Evolutionary conservation across 2,797 vertebrate genomes (phyloP), one percentile per base, ranked within the genome.

Genomic region (Odontamblyopus rebecca): DNA sequence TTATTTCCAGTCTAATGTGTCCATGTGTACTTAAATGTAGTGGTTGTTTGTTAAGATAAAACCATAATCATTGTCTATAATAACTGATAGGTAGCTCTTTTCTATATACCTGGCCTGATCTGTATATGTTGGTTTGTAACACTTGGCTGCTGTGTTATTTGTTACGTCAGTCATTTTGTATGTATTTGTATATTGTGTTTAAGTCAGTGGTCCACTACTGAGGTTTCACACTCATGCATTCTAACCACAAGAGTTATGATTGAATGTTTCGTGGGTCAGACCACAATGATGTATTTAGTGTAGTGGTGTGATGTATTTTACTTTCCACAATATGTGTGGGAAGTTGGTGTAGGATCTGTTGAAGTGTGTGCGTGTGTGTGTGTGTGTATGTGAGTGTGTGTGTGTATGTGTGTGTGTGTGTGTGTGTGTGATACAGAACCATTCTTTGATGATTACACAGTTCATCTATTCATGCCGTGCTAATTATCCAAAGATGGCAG

Each of bases 201-300:
- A 4, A 44, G 44, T 48, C 44, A 44, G 19, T 53, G 51, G 51
- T n/a, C 5, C 19, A n/a, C 19, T 54, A n/a, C 19, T 19, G 8
- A 54, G 53, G 53, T 57, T 60, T 57, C 66, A 81, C 67, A 76
- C 71, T 77, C 57, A 73, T 89, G 83, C 74, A 87, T 89, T 79
- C 86, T 80, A 87, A 81, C 84, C 71, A 80, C 54, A 84, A 82
- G 85, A 90, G 86, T 80, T 81, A 90, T 89, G 83, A 86, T 69
- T 72, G 44, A 69, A 73, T 86, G 89, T 85, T 83, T 88, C 88
- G 1, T 48, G 16, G 44, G 44, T 48, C 44, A 16, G 44, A 48
- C 44, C 35, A 38, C 35, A 15, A 15, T 48, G 44, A 48, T 48
- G 44, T 48, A 48, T 48, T 44, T 48, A 38, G 35, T 38, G 35